These are phyloP conservation scores for Escarpia spicata DNA, from an alignment of 2,888 invertebrate species.

Conservation along the genomic window DNA sequence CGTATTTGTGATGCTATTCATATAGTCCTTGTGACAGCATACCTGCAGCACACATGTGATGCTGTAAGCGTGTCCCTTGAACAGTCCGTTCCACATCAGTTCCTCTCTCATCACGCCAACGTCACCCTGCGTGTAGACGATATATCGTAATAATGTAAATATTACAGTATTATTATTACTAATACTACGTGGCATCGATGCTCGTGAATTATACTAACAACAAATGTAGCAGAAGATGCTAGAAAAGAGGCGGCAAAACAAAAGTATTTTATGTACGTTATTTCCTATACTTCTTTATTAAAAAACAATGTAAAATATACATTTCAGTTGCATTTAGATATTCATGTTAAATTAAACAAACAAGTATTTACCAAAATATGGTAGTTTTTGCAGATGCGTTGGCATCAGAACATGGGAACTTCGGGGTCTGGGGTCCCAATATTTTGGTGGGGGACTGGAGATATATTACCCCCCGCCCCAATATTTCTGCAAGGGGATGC, in stretches of 20 bases:
- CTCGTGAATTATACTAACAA: neutral
- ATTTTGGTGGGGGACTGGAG: too few relatives aligned
- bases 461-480: too few relatives aligned
- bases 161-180: too few relatives aligned
- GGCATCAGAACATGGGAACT: too few relatives aligned
- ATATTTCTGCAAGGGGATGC: too few relatives aligned
- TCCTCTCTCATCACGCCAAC: slow-evolving; percentile 72
- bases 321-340: too few relatives aligned
- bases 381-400: too few relatives aligned
- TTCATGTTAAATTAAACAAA: too few relatives aligned
- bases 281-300: neutral
- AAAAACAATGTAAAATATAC: neutral
- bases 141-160: slow-evolving; percentile 17
- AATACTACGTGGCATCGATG: neutral
- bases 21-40: neutral
- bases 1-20: neutral
- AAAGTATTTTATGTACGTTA: neutral
- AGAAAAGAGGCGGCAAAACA: neutral
- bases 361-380: too few relatives aligned
- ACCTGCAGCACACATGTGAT: slow-evolving; percentile 69
- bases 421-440: too few relatives aligned
- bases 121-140: slow-evolving; percentile 40
- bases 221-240: neutral
- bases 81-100: slow-evolving; percentile 69
- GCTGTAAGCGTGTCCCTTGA: slow-evolving; percentile 43